Base-by-base conservation (phyloP, 2,797 vertebrate species). In the Eulemur mongoz region DNA sequence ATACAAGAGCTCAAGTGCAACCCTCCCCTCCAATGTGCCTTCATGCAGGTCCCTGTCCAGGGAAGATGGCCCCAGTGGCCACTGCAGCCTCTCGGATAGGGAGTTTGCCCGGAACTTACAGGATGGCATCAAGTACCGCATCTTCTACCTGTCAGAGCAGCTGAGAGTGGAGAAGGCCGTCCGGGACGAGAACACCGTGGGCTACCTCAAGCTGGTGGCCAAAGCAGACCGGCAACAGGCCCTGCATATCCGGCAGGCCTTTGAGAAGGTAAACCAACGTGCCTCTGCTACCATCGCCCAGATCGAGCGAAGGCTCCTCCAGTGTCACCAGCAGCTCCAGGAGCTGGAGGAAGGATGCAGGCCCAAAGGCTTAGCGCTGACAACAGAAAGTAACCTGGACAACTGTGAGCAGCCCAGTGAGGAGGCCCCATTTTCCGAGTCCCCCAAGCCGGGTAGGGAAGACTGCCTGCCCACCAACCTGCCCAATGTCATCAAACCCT, bases 261-360 rank as follows among this genome's bases (percentile, higher is more conserved):
- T 98, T 0, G 80, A 98, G 93, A 98, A 94, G 70, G 95, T 97
- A 89, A 98, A 98, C 84, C 98, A 98, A 91, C 57, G 75, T 22
- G 48, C 95, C 27, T 98, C 94, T 0, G 97, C 97, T 72, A 93
- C 96, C 63, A 96, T 98, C 0, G 95, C 97, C 12, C 95, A 96
- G n/a, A 94, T 96, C 0, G 96, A 98, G 59, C 61, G 7, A 43
- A 79, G 86, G 61, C 97, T 98, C 15, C 70, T 23, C 25, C 96
- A 83, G n/a, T 97, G 95, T 32, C 94, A 95, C 72, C 95, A 67
- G 85, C 93, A 89, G 92, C 76, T 98, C 27, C 89, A 73, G 48
- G 89, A 98, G 10, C 59, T 98, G 86, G 81, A 95, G 35, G n/a
- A 67, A 40, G 50, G 70, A 13, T 9, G 5, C 43, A 54, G 57